phyloP scores from a whole-genome alignment of 2,113 vertebrate genomes.

The Calyptomena viridis region DNA sequence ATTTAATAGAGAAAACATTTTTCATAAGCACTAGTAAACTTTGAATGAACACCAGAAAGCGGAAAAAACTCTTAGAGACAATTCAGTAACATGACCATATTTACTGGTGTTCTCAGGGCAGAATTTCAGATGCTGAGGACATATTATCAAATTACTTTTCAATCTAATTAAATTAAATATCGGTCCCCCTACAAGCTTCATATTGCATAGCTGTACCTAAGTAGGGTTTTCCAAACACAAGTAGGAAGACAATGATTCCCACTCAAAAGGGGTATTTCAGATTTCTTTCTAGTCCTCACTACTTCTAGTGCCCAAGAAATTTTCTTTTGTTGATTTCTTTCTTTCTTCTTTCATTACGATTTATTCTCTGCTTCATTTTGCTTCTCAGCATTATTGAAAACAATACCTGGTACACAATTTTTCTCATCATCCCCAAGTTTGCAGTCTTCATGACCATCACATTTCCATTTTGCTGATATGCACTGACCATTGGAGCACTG shows the following conservation, averaged over 20 bases:
- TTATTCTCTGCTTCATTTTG: not conserved
- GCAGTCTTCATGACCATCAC: slow-evolving; percentile 95
- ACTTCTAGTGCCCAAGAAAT: not conserved
- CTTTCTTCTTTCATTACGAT: not conserved
- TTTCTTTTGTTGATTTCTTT: not conserved
- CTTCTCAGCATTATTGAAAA: not conserved
- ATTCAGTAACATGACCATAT: not conserved
- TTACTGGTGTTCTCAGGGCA: not conserved
- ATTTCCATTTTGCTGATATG: slow-evolving; percentile 90
- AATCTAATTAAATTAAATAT: not conserved
- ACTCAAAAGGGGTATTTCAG: not conserved
- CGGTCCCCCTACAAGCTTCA: not conserved
- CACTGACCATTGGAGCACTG: slow-evolving; percentile 93
- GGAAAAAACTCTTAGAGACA: not conserved
- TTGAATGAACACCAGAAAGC: not conserved
- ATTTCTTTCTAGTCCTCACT: not conserved
- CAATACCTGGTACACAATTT: slow-evolving; percentile 85
- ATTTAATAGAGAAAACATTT: not conserved
- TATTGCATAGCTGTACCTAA: not conserved
- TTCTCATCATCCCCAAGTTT: slow-evolving; percentile 93
- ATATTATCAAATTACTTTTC: not conserved
- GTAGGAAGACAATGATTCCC: not conserved
- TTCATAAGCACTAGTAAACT: not conserved
- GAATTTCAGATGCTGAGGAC: not conserved
- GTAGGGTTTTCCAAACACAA: not conserved